Percentiles rank a stretch among this genome's conserved stretches.
Evolutionary conservation across 2,113 vertebrate genomes (phyloP).

Genomic region (Entomyzon cyanotis): DNA sequence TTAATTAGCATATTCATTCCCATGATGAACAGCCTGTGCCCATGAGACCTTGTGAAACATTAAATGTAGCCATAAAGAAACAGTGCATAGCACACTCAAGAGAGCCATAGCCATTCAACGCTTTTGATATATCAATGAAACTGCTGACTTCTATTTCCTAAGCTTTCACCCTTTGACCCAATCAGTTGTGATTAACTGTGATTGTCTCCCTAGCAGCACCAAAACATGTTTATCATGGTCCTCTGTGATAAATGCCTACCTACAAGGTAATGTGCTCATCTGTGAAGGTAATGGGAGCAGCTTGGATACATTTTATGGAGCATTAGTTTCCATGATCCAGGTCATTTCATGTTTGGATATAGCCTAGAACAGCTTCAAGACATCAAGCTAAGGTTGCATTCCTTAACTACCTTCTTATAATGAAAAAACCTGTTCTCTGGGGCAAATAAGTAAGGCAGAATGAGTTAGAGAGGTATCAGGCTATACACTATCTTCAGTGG

Average conservation of each 20-base stretch:
- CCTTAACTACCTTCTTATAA: background rate
- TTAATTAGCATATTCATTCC: background rate
- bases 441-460: background rate
- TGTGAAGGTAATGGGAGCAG: background rate
- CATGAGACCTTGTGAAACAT: background rate
- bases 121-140: background rate
- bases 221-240: background rate
- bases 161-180: background rate
- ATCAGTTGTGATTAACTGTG: background rate
- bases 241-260: background rate
- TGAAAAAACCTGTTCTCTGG: background rate
- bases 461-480: background rate
- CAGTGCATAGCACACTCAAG: background rate
- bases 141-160: background rate
- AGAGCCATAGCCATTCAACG: background rate
- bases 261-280: background rate
- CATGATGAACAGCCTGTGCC: background rate
- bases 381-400: background rate
- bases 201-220: background rate
- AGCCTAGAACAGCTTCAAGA: background rate
- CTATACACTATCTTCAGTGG: background rate
- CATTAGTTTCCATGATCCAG: background rate
- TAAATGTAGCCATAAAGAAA: background rate
- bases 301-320: background rate
- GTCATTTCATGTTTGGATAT: background rate